Evolutionary conservation across 2,113 vertebrate species (phyloP), one percentile per base, ranked within the genome.

Genomic region (Emydocephalus ijimae): DNA sequence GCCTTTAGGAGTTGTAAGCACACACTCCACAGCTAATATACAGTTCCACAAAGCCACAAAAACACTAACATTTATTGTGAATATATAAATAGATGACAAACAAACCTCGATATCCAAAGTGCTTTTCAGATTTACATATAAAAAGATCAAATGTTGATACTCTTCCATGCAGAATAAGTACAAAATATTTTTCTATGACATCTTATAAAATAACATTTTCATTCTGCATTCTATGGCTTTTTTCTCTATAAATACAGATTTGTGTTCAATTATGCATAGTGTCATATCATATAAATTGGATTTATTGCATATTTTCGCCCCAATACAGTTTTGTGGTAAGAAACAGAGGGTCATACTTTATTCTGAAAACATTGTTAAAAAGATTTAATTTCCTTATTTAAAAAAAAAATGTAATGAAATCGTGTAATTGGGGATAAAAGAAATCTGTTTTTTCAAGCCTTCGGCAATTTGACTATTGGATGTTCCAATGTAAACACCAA

Each of bases 101-200:
- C 89, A 96, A 96, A 96, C 94, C 61, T 96, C 96, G 87, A 93
- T 69, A 95, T 94, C 95, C 97, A 98, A 97, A 98, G 97, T 98
- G 97, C 97, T 97, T 96, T 81, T 97, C 91, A 95, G 95, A 96
- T 89, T 95, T 90, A 95, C 97, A 97, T 93, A 97, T 45, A 87
- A 95, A 95, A 96, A 4, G 0, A 95, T 89, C 88, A 92, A 94
- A 96, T 93, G 93, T 95, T 89, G 95, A 96, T 91, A 94, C 90
- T 94, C 95, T 96, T 96, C 96, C 90, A 96, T 93, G 96, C 93
- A 86, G 21, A 85, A 85, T 88, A 94, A 91, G 95, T 96, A 94
- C 96, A 95, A 96, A 96, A 95, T 92, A 94, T 92, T 81, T 91
- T 89, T 85, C 94, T 89, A 91, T 89, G 69, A 85, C 93, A 95